phyloP scores from a whole-genome alignment of 2,888 invertebrate species.

The Tigriopus californicus region DNA sequence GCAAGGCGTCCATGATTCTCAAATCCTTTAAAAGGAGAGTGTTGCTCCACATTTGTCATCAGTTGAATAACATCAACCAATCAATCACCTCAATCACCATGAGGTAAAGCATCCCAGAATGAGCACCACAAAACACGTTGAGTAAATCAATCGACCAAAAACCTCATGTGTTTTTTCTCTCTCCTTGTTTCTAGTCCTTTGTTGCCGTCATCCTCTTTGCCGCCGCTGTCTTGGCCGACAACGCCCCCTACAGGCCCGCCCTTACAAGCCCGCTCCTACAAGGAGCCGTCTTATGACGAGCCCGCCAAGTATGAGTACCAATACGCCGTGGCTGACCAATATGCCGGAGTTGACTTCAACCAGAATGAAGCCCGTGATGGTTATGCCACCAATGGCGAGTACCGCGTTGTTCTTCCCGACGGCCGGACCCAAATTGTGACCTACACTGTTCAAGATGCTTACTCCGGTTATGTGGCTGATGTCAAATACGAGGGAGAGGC shows the following conservation, averaged over 20 bases:
- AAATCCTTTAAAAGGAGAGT: no score
- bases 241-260: not conserved
- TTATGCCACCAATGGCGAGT: not conserved
- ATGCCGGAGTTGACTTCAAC: not conserved
- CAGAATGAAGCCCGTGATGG: conserved; percentile 2
- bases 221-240: not conserved
- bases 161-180: no score
- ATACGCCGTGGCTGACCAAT: conserved; percentile 1
- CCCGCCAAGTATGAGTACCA: not conserved
- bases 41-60: no score
- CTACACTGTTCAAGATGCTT: not conserved
- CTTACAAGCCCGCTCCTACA: not conserved
- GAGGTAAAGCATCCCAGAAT: no score
- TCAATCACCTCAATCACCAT: no score
- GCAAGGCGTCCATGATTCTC: no score
- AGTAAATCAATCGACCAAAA: no score
- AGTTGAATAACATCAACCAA: no score
- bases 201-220: no score
- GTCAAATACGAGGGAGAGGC: not conserved
- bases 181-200: no score
- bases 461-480: conserved; percentile 4
- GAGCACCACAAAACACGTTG: no score
- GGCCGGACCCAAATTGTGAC: not conserved
- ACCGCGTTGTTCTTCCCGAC: not conserved
- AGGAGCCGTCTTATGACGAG: not conserved